phyloP scores from a whole-genome alignment of 2,888 invertebrate species.

The Drosophila leonis region DNA sequence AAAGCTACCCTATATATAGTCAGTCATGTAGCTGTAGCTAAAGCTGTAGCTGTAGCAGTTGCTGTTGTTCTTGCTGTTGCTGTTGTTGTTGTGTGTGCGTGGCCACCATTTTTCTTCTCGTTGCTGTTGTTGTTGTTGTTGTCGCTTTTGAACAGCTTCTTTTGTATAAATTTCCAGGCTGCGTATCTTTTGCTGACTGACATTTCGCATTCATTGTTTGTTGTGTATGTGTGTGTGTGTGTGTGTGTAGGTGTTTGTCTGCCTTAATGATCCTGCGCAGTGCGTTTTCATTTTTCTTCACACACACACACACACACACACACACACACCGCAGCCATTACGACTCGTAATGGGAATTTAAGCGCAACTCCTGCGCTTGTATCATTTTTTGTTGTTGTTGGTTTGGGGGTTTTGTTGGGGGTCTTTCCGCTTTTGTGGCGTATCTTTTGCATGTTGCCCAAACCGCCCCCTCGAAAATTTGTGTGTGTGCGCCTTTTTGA shows the following conservation, averaged over 20 bases:
- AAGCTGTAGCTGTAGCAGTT: constrained; percentile 19
- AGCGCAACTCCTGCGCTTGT: constrained; percentile 68
- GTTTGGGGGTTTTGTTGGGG: constrained; percentile 32
- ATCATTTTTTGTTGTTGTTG: constrained; percentile 38
- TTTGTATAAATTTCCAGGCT: constrained; percentile 69
- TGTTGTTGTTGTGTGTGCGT: constrained; percentile 43
- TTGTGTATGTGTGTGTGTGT: constrained; percentile 28
- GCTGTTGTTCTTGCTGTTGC: constrained; percentile 30
- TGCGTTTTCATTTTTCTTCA: constrained; percentile 75
- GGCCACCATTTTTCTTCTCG: constrained; percentile 67
- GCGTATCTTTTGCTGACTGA: constrained; percentile 68
- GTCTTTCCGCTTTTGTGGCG: constrained; percentile 75
- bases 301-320: constrained; percentile 22
- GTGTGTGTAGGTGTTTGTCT: constrained; percentile 52
- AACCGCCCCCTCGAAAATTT: constrained; percentile 11
- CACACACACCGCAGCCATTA: constrained; percentile 76
- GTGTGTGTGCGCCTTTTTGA: constrained; percentile 17
- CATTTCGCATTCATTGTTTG: constrained; percentile 69
- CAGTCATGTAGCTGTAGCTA: constrained; percentile 40
- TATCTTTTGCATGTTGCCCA: constrained; percentile 76
- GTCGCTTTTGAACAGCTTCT: constrained; percentile 58
- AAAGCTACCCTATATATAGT: constrained; percentile 62
- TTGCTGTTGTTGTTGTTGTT: constrained; percentile 41
- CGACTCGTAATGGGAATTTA: constrained; percentile 82
- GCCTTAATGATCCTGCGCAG: constrained; percentile 83